Conservation (phyloP, 2,113 vertebrate species). For the Phodopus roborovskii region DNA sequence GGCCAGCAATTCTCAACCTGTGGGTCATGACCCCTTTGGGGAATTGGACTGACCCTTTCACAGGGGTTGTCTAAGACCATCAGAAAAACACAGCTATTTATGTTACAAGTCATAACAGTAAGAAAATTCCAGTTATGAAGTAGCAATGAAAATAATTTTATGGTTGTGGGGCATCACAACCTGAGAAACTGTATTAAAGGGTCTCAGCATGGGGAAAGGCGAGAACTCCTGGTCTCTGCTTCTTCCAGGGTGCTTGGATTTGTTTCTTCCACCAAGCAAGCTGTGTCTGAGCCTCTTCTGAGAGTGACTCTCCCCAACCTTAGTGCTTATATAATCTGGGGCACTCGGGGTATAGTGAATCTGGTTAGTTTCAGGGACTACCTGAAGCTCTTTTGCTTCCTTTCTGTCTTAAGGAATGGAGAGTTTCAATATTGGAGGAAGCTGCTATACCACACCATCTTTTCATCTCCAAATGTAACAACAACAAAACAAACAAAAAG, state of each 20-base stretch:
- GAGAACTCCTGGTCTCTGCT: background rate
- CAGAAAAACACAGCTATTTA: too few relatives aligned
- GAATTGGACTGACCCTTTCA: background rate
- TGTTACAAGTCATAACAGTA: background rate
- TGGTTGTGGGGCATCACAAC: background rate
- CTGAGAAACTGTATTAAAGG: background rate
- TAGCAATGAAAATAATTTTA: background rate
- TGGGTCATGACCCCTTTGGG: background rate
- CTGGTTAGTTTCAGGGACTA: background rate
- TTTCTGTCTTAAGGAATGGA: background rate
- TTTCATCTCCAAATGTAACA: background rate
- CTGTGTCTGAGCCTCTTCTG: background rate
- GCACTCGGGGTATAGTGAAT: background rate
- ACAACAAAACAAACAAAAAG: background rate
- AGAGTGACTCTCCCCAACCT: background rate
- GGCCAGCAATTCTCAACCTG: background rate
- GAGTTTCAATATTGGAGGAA: background rate
- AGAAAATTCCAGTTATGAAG: background rate
- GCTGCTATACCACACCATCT: background rate
- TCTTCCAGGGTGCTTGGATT: background rate
- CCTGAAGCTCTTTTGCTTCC: background rate
- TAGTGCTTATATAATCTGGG: background rate
- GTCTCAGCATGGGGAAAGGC: background rate
- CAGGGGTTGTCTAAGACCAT: too few relatives aligned
- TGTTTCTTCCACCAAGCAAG: background rate